Base-by-base conservation (phyloP, 2,888 invertebrate genomes). In the Smittia sp. region DNA sequence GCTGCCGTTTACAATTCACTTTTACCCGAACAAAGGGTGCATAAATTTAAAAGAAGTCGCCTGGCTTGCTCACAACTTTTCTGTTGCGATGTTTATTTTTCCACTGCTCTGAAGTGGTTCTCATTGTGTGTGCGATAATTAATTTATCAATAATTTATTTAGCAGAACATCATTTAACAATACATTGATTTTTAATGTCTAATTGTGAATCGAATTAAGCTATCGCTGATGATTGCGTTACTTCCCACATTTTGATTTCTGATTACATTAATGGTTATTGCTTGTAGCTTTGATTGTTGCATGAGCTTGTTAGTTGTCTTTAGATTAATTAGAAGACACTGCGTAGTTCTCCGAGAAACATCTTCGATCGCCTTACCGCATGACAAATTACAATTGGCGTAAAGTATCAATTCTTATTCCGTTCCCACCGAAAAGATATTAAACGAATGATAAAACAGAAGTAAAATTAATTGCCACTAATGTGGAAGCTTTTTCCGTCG, bases 111-210 rank as follows among this genome's bases (percentile, higher is more conserved):
- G 15, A 46, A 68, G 68, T 46, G 39, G 46, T 58, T 58, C 20
- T n/a, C 39, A 13, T 67, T 38, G 22, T 67, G 24, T 52, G 39
- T 46, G 69, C 27, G 25, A 69, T 54, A 69, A 69, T 69, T 54
- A 69, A 69, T 52, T 69, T 69, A 69, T 54, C 41, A 68, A 68
- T 68, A 46, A 68, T 46, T 41, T n/a, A 68, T 46, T 67, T 22
- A 67, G 13, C 13, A 24, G 22, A 66, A 66, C 11, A 27, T 11
- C 32, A 32, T 41, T 67, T 67, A 41, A 11, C 22, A 9, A 22
- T 13, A 20, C 39, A 41, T 67, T 67, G 67, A 68, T 18, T 41
- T 67, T 68, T 68, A 68, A 68, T 68, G 68, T 65, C 13, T 15
- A 68, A 66, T 41, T 68, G 68, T 46, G 22, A 68, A 68, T 68